phyloP scores from a whole-genome alignment of 2,888 invertebrate species.

The Sthenelais limicola region DNA sequence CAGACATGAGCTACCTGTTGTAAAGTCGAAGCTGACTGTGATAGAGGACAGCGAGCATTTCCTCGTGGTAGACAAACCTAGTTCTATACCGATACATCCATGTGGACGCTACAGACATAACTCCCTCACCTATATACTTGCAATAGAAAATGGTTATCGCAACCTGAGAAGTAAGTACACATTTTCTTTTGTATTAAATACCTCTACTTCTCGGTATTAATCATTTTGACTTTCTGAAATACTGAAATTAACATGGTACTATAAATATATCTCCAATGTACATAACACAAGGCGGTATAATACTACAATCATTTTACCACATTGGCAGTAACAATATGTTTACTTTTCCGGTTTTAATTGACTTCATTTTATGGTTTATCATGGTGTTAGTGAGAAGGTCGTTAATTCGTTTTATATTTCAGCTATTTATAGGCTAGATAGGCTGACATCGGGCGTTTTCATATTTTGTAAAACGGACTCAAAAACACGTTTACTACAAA shows the following conservation, averaged over 20 bases:
- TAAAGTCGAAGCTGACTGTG: slow-evolving; percentile 92
- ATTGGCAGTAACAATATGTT: too few relatives aligned
- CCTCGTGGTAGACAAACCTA: slow-evolving; percentile 99
- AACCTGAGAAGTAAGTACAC: slow-evolving; percentile 83
- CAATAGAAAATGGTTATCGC: slow-evolving; percentile 94
- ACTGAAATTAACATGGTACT: too few relatives aligned
- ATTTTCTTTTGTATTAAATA: too few relatives aligned
- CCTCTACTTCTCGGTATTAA: too few relatives aligned
- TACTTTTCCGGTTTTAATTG: too few relatives aligned
- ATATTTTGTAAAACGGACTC: slow-evolving; percentile 94
- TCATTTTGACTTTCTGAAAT: too few relatives aligned
- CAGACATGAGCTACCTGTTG: slow-evolving; percentile 98
- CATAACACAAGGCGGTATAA: too few relatives aligned
- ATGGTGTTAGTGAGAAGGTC: too few relatives aligned
- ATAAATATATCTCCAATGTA: too few relatives aligned
- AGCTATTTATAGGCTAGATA: slow-evolving; percentile 94
- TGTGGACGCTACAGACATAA: slow-evolving; percentile 98
- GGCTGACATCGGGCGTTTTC: slow-evolving; percentile 94
- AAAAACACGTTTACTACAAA: slow-evolving; percentile 95
- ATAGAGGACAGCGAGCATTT: slow-evolving; percentile 98
- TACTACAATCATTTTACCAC: too few relatives aligned
- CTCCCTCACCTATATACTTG: slow-evolving; percentile 95
- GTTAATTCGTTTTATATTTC: slow-evolving; percentile 46
- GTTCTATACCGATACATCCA: slow-evolving; percentile 99
- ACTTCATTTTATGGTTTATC: too few relatives aligned